Base-by-base conservation (phyloP, 2,113 vertebrate species). In the Thalassoma bifasciatum region DNA sequence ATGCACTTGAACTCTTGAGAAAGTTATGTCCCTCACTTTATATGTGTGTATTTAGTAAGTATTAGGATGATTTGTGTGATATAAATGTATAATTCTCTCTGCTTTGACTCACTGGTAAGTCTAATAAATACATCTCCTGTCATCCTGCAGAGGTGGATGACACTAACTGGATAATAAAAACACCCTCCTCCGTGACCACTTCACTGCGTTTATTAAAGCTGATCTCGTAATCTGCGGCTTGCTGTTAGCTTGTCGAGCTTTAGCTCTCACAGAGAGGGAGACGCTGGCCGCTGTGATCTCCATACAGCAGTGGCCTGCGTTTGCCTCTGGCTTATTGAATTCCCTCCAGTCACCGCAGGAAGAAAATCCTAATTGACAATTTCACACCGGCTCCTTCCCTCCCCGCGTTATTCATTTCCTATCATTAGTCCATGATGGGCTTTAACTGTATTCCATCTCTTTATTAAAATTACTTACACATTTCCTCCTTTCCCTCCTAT, bases 281-380 rank as follows among this genome's bases (percentile, higher is more conserved):
- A 73, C 57, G 22, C 72, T 40, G 49, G 66, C 44, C 50, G 68
- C 47, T 78, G 38, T 77, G 59, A 80, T 71, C 62, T 69, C 66
- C 72, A 75, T 46, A 71, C 37, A 72, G 42, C 70, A 49, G 54
- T 10, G 23, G 46, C 40, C 66, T 67, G 59, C 73, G 71, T 3
- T 67, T 57, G 70, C 84, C 78, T 57, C 38, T 70, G 81, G 85
- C 73, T 79, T 70, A 85, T 79, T 82, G 62, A 82, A 86, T 82
- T 82, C 80, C 82, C 82, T 77, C 44, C 36, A 68, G 82, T 74
- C 72, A 51, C 83, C 62, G 54, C 86, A 81, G 80, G 74, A 87
- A 81, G 86, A 87, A 86, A 86, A 89, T 88, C 77, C 79, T 88
- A 84, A 89, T 86, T 88, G 86, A 86, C 88, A 87, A 86, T 84